Percentiles rank a stretch among this genome's conserved stretches.
Conservation (phyloP, 2,113 vertebrate genomes). For the Etia nguti region DNA sequence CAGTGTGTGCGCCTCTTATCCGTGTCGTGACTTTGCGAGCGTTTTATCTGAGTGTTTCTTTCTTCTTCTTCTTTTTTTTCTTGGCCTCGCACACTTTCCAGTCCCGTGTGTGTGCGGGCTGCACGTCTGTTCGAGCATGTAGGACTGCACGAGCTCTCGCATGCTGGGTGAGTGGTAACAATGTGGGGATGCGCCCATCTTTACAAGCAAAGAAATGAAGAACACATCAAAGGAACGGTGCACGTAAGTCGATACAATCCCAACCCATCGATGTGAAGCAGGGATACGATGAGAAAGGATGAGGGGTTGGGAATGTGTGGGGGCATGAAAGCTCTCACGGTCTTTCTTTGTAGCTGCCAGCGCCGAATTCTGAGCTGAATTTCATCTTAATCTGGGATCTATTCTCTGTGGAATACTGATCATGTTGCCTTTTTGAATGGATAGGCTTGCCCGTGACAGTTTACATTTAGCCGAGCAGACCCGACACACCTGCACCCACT, state of each 20-base stretch:
- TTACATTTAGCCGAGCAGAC: background rate
- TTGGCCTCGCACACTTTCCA: conserved; percentile 11
- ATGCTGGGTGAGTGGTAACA: background rate
- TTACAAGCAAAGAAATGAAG: conserved; percentile 27
- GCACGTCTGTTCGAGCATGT: conserved; percentile 5
- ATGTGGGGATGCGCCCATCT: background rate
- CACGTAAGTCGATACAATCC: conserved; percentile 16
- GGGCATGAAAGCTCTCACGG: conserved; percentile 14
- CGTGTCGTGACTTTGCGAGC: conserved; percentile 57
- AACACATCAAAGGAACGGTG: conserved; percentile 35
- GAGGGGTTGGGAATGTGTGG: background rate
- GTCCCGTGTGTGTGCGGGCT: conserved; percentile 14
- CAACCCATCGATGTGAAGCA: background rate
- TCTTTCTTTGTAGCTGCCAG: conserved; percentile 33
- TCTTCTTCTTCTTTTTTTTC: background rate
- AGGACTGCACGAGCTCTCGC: conserved; percentile 24
- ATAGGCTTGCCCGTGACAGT: background rate
- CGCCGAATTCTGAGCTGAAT: conserved; percentile 9
- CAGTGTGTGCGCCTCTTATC: conserved; percentile 28
- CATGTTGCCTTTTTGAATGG: conserved; percentile 4
- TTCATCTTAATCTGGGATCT: conserved; percentile 38
- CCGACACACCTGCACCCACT: conserved; percentile 14
- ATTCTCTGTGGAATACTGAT: conserved; percentile 41
- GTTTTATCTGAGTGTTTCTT: conserved; percentile 34
- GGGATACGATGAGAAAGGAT: conserved; percentile 5